Conservation (phyloP, 2,113 vertebrate genomes). For the Litocranius walleri region DNA sequence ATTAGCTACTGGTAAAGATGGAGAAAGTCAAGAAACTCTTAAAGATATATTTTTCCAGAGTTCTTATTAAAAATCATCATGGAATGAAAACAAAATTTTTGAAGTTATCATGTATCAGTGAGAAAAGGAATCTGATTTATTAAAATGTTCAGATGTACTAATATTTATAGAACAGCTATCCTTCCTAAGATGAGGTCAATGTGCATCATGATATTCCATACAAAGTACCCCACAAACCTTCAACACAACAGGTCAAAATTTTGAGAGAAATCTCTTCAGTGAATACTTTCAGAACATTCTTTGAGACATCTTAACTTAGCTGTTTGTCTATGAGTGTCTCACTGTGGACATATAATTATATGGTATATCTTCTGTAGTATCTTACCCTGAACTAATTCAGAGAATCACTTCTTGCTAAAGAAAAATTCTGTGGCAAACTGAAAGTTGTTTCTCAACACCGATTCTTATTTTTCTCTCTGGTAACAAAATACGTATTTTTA, state of each 20-base stretch:
- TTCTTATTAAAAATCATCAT: neutral
- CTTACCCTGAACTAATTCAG: neutral
- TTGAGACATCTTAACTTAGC: neutral
- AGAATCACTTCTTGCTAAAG: neutral
- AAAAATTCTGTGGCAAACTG: neutral
- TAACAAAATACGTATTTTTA: neutral
- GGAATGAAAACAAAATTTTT: neutral
- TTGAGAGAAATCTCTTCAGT: neutral
- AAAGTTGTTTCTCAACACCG: neutral
- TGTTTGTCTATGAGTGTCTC: neutral
- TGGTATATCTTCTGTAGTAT: neutral
- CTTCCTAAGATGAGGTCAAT: neutral
- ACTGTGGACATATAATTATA: neutral
- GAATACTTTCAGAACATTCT: neutral
- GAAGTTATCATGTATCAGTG: neutral
- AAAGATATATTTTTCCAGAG: neutral
- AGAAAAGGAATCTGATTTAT: neutral
- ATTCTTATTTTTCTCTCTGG: neutral
- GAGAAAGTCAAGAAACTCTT: neutral
- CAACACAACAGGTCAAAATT: neutral
- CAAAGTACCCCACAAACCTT: neutral
- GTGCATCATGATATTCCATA: neutral
- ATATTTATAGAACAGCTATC: neutral
- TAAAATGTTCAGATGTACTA: neutral
- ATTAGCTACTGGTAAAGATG: conserved; percentile 9